These are phyloP conservation scores for Labroides dimidiatus DNA, from an alignment of 2,797 vertebrate species.

Conservation along the genomic window DNA sequence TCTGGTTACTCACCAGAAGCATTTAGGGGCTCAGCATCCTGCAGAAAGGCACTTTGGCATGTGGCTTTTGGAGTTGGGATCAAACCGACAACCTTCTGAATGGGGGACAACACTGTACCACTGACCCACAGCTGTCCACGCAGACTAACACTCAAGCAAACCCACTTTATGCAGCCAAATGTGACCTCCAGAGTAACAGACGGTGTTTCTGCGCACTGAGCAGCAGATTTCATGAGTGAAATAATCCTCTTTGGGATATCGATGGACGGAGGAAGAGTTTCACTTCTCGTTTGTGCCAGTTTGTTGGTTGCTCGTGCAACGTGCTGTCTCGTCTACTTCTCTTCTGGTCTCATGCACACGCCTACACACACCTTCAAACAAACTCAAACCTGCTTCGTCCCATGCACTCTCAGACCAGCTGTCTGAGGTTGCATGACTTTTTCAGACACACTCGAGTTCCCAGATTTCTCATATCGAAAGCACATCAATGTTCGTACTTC, in stretches of 20 bases:
- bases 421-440: slow-evolving; percentile 11
- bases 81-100: too few relatives aligned
- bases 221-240: background rate
- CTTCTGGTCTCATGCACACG: background rate
- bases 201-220: too few relatives aligned
- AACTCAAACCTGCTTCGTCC: background rate
- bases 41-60: too few relatives aligned
- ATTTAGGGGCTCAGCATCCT: too few relatives aligned
- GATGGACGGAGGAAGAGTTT: slow-evolving; percentile 23
- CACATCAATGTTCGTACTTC: slow-evolving; percentile 42
- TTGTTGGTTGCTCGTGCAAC: background rate
- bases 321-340: background rate
- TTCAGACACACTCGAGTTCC: background rate
- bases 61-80: too few relatives aligned
- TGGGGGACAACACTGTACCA: too few relatives aligned
- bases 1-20: too few relatives aligned
- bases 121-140: too few relatives aligned
- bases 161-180: too few relatives aligned
- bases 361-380: background rate
- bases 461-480: slow-evolving; percentile 48
- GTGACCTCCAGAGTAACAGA: too few relatives aligned
- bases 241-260: background rate
- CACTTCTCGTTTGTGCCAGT: slow-evolving; percentile 19
- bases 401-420: background rate
- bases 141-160: too few relatives aligned